Conservation (phyloP, 2,888 invertebrate species). For the Stegophylla sp. region DNA sequence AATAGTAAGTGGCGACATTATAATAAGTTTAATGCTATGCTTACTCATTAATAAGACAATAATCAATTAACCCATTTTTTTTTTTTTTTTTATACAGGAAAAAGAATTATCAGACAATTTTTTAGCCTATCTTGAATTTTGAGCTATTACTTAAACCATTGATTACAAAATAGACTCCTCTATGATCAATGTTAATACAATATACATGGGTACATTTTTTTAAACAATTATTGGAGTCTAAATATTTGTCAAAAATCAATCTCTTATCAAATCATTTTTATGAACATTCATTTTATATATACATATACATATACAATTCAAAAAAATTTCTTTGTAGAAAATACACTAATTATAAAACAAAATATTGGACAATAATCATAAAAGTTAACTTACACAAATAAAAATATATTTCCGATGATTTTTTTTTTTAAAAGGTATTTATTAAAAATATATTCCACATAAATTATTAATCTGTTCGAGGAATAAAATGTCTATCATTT, state of each 20-base stretch:
- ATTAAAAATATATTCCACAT: background rate
- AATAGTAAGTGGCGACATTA: conserved; percentile 38
- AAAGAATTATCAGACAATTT: background rate
- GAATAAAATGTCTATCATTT: background rate
- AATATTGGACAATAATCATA: conserved; percentile 7
- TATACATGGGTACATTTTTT: background rate
- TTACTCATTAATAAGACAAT: background rate
- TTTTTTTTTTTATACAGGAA: conserved; percentile 3
- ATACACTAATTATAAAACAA: background rate
- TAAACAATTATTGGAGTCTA: background rate
- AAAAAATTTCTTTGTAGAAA: conserved; percentile 3
- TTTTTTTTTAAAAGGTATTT: background rate
- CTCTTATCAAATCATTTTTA: background rate
- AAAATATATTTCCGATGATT: background rate
- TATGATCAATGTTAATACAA: too few relatives aligned
- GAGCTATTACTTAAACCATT: conserved; percentile 2
- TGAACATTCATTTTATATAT: background rate
- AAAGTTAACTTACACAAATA: conserved; percentile 11
- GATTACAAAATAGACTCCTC: too few relatives aligned
- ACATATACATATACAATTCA: background rate
- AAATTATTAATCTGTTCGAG: background rate
- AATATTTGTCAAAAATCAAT: background rate
- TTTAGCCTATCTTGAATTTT: background rate
- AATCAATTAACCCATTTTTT: background rate
- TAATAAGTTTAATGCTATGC: background rate